Conservation (phyloP, 2,797 vertebrate species). For the Nothura maculosa region DNA sequence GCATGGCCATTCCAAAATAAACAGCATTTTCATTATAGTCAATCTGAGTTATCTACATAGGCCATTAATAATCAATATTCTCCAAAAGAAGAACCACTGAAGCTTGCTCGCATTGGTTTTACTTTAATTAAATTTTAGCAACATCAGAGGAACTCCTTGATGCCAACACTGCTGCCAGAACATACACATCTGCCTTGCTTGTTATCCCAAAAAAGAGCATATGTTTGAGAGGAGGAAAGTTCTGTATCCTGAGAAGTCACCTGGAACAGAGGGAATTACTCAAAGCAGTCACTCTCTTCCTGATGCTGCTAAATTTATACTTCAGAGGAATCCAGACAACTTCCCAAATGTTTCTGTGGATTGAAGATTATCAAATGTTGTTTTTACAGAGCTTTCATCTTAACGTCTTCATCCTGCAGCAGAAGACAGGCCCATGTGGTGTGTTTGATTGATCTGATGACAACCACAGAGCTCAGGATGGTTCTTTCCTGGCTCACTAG, state of each 20-base stretch:
- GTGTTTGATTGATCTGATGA: not conserved
- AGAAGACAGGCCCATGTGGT: not conserved
- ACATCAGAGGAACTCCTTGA: not conserved
- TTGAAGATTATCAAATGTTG: fast-evolving
- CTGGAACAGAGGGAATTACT: not conserved
- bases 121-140: not conserved
- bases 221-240: not conserved
- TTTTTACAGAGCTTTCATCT: fast-evolving
- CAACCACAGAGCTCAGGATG: not conserved
- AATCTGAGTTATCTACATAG: not conserved
- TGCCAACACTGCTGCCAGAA: fast-evolving
- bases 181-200: not conserved
- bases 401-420: fast-evolving
- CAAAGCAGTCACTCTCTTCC: not conserved
- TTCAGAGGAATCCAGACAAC: not conserved
- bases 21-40: not conserved
- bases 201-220: not conserved
- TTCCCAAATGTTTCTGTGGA: fast-evolving
- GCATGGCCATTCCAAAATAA: not conserved
- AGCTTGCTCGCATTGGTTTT: not conserved
- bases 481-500: conserved; percentile 44
- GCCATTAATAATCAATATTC: not conserved
- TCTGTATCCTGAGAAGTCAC: not conserved
- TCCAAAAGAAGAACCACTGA: not conserved
- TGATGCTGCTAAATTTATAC: not conserved